These are phyloP conservation scores for Apteryx owenii DNA, from an alignment of 2,113 vertebrate species.

Conservation along the genomic window DNA sequence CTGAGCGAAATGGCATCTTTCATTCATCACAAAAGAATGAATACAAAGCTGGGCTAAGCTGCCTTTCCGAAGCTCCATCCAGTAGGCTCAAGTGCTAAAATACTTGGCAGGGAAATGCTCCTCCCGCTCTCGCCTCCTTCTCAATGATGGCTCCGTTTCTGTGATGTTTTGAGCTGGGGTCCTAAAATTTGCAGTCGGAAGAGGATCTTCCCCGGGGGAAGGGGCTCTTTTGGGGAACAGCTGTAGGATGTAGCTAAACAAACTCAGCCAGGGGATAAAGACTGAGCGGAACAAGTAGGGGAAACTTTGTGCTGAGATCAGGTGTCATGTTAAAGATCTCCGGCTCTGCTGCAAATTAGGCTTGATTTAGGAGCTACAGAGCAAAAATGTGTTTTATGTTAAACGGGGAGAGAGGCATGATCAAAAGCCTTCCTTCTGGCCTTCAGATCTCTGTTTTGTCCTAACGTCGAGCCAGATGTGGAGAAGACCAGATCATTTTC, in stretches of 20 bases:
- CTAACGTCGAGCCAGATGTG: not conserved
- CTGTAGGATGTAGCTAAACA: not conserved
- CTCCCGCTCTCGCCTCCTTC: not conserved
- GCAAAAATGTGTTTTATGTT: not conserved
- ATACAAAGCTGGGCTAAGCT: not conserved
- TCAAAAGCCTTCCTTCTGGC: not conserved
- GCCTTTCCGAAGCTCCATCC: accelerated
- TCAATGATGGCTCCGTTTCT: not conserved
- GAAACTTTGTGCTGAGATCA: not conserved
- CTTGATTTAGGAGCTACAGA: not conserved
- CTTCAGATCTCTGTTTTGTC: not conserved
- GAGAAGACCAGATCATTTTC: not conserved
- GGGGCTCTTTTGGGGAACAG: not conserved
- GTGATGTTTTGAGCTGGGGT: not conserved
- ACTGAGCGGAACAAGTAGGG: not conserved
- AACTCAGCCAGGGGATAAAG: not conserved
- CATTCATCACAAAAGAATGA: not conserved
- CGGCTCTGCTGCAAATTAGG: not conserved
- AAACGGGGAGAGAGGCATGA: not conserved
- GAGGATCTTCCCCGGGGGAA: not conserved
- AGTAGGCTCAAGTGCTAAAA: not conserved
- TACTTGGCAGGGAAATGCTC: not conserved
- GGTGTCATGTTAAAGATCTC: not conserved
- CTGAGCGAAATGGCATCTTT: not conserved
- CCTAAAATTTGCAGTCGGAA: not conserved